Percentiles rank a stretch among this genome's conserved stretches.
phyloP scores from a whole-genome alignment of 37 sponge, comb jelly and placozoan species.

The Cladorhizidae sp. region DNA sequence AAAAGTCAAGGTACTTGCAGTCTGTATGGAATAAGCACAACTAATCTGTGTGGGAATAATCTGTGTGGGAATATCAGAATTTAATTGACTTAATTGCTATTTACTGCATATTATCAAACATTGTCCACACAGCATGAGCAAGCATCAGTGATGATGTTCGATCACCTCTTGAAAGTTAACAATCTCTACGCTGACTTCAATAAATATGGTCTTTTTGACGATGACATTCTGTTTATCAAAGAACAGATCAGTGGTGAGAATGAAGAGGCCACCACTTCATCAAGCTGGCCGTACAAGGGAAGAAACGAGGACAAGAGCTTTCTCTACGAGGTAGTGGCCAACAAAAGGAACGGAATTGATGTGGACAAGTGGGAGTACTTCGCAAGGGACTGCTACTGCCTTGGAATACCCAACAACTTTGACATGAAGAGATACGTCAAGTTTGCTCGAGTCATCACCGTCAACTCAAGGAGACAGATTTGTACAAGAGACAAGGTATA shows the following conservation, averaged over 20 bases:
- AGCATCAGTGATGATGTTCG: slow-evolving; percentile 89
- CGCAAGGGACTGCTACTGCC: slow-evolving; percentile 88
- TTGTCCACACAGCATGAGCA: slow-evolving; percentile 89
- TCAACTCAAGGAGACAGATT: slow-evolving; percentile 73
- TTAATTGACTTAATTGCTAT: no score
- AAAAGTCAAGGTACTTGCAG: no score
- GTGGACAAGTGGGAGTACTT: slow-evolving; percentile 99
- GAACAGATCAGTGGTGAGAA: slow-evolving; percentile 79
- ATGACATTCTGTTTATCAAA: slow-evolving; percentile 84
- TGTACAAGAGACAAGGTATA: slow-evolving; percentile 88
- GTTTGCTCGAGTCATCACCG: slow-evolving; percentile 83
- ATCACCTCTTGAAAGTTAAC: slow-evolving; percentile 76
- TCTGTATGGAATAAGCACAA: no score
- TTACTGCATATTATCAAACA: no score
- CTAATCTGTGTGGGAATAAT: no score
- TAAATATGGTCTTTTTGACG: slow-evolving; percentile 57
- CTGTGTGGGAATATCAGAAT: no score
- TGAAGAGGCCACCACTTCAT: slow-evolving; percentile 14
- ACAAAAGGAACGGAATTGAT: slow-evolving; percentile 94
- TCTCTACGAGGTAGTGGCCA: slow-evolving; percentile 97
- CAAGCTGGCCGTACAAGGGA: slow-evolving; percentile 80
- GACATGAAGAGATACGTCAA: slow-evolving; percentile 78
- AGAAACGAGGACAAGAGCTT: slow-evolving; percentile 85
- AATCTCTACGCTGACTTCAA: slow-evolving; percentile 48
- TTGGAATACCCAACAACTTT: slow-evolving; percentile 88